Evolutionary conservation across 2,797 vertebrate species (phyloP).

Genomic region (Hippocampus kuda): DNA sequence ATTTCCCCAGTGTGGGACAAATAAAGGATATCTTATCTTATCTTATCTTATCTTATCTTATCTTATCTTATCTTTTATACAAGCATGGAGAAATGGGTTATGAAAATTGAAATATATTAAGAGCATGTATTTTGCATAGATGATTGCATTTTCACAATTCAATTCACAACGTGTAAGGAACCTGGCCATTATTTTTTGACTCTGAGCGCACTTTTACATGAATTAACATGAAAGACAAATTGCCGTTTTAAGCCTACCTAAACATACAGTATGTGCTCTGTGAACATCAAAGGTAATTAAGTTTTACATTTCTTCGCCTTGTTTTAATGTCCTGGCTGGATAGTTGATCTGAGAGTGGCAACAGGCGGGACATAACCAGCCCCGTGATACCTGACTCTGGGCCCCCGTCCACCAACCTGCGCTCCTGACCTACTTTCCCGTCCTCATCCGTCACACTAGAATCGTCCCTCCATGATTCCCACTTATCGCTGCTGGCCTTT

Average conservation of each 20-base stretch:
- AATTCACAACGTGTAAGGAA: too few species aligned
- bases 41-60: too few species aligned
- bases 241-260: not conserved
- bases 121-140: too few species aligned
- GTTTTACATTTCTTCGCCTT: not conserved
- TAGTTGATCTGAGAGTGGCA: slow-evolving; percentile 25
- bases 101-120: too few species aligned
- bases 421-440: slow-evolving; percentile 60
- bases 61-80: too few species aligned
- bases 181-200: too few species aligned
- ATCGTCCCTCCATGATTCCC: slow-evolving; percentile 45
- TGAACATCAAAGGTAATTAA: not conserved
- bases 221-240: too few species aligned
- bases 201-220: too few species aligned
- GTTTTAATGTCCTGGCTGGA: not conserved
- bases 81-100: too few species aligned
- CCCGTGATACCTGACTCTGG: slow-evolving; percentile 15
- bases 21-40: too few species aligned
- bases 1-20: too few species aligned
- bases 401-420: slow-evolving; percentile 49
- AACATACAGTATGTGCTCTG: not conserved
- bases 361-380: slow-evolving; percentile 7
- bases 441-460: slow-evolving; percentile 45
- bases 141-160: too few species aligned
- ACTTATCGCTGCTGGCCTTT: slow-evolving; percentile 43